Conservation (phyloP, 2,113 vertebrate genomes). For the Origma solitaria region DNA sequence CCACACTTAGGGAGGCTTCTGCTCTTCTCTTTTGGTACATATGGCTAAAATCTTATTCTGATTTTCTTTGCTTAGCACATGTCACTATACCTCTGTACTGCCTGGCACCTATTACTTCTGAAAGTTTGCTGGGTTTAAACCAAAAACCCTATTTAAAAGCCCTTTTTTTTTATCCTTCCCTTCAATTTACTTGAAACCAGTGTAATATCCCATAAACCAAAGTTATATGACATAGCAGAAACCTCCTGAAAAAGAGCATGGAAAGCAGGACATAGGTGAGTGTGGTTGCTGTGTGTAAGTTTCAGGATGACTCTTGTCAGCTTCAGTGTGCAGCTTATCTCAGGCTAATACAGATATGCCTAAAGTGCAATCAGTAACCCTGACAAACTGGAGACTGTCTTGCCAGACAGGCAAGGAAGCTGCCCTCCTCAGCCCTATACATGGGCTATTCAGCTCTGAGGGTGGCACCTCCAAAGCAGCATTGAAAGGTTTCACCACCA, state of each 20-base stretch:
- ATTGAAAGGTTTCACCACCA: background rate
- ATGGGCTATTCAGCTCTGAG: background rate
- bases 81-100: background rate
- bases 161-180: background rate
- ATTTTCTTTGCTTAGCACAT: background rate
- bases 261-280: background rate
- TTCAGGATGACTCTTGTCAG: background rate
- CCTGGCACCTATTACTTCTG: background rate
- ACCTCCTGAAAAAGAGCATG: background rate
- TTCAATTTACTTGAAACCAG: background rate
- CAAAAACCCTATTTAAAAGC: background rate
- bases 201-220: background rate
- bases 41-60: background rate
- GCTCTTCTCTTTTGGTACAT: background rate
- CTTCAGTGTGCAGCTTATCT: background rate
- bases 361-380: background rate
- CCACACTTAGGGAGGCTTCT: background rate
- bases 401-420: background rate
- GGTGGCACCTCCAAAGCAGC: background rate
- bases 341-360: background rate
- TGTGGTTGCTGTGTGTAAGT: background rate
- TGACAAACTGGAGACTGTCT: background rate
- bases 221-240: background rate
- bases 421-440: background rate
- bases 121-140: background rate